Evolutionary conservation across 2,113 vertebrate species (phyloP).

Genomic region (Coptodon rendalli): DNA sequence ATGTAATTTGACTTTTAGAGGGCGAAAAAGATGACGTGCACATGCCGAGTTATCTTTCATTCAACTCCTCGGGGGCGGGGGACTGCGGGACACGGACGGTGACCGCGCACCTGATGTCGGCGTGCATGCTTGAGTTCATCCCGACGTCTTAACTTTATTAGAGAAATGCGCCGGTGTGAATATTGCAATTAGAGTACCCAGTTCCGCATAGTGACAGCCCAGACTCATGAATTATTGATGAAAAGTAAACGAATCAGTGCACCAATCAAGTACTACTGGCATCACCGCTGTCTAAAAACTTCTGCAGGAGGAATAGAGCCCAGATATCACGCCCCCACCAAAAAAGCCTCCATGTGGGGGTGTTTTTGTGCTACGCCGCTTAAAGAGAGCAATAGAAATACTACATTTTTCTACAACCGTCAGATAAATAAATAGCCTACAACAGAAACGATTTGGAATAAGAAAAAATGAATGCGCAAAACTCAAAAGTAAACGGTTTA

Average conservation of each 20-base stretch:
- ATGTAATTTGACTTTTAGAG: constrained; percentile 24
- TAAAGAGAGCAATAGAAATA: not conserved
- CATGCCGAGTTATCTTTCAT: not conserved
- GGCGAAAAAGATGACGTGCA: not conserved
- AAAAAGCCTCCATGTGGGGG: not conserved
- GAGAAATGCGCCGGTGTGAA: not conserved
- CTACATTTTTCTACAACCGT: not conserved
- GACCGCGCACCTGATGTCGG: not conserved
- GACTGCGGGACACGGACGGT: not conserved
- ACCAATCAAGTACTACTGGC: not conserved
- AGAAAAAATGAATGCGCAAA: not conserved
- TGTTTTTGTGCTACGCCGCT: not conserved
- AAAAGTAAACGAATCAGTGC: not conserved
- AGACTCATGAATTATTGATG: not conserved
- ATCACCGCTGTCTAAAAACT: not conserved
- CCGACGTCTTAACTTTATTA: not conserved
- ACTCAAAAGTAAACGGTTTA: not conserved
- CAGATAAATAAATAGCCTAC: not conserved
- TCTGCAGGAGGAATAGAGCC: not conserved
- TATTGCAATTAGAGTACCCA: not conserved
- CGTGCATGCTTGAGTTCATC: not conserved
- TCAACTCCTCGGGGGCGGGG: not conserved
- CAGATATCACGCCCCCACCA: not conserved
- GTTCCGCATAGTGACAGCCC: not conserved
- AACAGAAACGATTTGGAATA: not conserved